Conservation (phyloP, 2,797 vertebrate genomes). For the Rhynchonycteris naso region DNA sequence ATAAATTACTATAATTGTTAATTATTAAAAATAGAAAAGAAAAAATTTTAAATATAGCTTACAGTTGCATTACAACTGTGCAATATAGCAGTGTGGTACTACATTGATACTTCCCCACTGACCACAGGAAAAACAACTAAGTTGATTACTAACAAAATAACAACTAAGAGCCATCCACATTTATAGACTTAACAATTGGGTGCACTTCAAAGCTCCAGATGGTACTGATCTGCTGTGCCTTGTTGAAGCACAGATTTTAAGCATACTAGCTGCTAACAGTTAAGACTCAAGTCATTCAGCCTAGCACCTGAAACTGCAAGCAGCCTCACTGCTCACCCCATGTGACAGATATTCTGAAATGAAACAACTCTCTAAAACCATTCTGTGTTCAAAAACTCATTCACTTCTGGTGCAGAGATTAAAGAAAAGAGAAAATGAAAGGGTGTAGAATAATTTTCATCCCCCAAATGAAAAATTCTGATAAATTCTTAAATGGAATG, state of each 20-base stretch:
- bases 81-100: neutral
- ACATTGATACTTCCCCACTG: neutral
- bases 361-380: slow-evolving; percentile 34
- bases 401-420: neutral
- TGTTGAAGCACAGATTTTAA: neutral
- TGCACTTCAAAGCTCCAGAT: neutral
- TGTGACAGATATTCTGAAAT: neutral
- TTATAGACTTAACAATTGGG: neutral
- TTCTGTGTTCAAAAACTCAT: slow-evolving; percentile 13
- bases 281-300: neutral
- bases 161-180: neutral
- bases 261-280: neutral
- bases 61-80: neutral
- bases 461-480: neutral
- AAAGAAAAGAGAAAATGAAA: slow-evolving; percentile 6
- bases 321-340: neutral
- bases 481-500: neutral
- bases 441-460: neutral
- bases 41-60: slow-evolving; percentile 19
- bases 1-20: neutral
- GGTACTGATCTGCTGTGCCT: neutral
- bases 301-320: slow-evolving; percentile 4
- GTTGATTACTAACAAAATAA: neutral
- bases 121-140: slow-evolving; percentile 39
- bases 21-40: neutral